Evolutionary conservation across 2,113 vertebrate species (phyloP).

Genomic region (Etia nguti): DNA sequence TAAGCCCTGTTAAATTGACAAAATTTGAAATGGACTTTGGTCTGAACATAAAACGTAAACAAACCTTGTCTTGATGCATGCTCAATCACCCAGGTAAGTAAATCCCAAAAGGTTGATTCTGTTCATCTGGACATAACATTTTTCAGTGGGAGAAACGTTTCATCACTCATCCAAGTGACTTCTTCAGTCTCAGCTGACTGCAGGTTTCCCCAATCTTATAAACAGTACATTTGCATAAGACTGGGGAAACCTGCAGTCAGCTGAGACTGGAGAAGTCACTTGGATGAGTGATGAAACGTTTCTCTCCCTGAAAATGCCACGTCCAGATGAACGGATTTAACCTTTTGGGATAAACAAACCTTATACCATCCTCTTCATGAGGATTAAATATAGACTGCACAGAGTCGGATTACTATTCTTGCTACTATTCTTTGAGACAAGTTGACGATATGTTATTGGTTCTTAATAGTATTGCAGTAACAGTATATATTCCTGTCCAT

Average conservation of each 20-base stretch:
- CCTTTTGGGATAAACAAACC: not conserved
- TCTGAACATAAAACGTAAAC: not conserved
- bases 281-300: not conserved
- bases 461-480: not conserved
- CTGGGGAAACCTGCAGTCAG: not conserved
- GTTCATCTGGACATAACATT: not conserved
- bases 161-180: rapidly evolving
- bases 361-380: rapidly evolving
- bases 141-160: rapidly evolving
- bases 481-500: not conserved
- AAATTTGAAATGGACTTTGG: not conserved
- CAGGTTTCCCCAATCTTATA: not conserved
- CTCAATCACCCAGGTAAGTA: not conserved
- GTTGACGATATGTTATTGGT: not conserved
- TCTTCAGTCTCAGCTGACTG: not conserved
- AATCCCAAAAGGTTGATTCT: not conserved
- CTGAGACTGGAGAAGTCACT: not conserved
- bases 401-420: not conserved
- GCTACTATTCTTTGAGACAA: not conserved
- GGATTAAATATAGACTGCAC: not conserved
- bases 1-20: no score
- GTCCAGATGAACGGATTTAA: not conserved
- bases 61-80: not conserved
- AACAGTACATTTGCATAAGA: not conserved
- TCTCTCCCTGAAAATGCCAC: not conserved